Conservation (phyloP, 1,140 invertebrate species). For the Probaryconus sp. region DNA sequence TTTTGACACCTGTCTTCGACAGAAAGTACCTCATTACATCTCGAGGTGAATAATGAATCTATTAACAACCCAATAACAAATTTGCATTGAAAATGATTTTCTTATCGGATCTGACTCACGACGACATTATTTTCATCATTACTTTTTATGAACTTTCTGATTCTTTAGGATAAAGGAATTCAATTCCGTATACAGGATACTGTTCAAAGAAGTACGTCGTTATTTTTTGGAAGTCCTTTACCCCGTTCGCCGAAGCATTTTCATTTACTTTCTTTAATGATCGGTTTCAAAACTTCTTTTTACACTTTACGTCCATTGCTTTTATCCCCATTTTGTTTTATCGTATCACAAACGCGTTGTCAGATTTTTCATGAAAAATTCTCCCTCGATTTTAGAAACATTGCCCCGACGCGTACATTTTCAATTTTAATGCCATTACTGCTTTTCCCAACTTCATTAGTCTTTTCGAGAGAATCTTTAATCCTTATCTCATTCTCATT, state of each 20-base stretch:
- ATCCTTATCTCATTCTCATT: conserved; percentile 26
- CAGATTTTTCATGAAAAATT: too few species aligned
- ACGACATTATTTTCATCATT: neutral
- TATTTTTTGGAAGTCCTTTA: conserved; percentile 4
- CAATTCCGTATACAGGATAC: neutral
- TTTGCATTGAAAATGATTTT: too few species aligned
- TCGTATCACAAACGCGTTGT: too few species aligned
- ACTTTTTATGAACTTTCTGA: conserved; percentile 8
- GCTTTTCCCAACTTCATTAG: conserved; percentile 17
- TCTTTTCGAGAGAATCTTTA: neutral
- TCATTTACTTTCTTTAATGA: conserved; percentile 9
- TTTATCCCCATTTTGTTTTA: conserved; percentile 1
- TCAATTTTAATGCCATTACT: conserved; percentile 7
- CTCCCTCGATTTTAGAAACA: too few species aligned
- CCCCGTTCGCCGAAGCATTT: neutral
- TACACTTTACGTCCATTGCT: neutral
- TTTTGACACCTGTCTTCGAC: too few species aligned
- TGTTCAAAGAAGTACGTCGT: neutral
- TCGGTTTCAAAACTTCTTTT: neutral
- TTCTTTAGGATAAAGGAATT: neutral
- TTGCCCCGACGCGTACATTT: too few species aligned
- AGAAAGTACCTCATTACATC: too few species aligned
- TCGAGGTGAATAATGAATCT: too few species aligned
- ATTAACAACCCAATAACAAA: too few species aligned
- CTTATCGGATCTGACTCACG: too few species aligned